Evolutionary conservation across 2,113 vertebrate species (phyloP).

Genomic region (Azemiops feae): DNA sequence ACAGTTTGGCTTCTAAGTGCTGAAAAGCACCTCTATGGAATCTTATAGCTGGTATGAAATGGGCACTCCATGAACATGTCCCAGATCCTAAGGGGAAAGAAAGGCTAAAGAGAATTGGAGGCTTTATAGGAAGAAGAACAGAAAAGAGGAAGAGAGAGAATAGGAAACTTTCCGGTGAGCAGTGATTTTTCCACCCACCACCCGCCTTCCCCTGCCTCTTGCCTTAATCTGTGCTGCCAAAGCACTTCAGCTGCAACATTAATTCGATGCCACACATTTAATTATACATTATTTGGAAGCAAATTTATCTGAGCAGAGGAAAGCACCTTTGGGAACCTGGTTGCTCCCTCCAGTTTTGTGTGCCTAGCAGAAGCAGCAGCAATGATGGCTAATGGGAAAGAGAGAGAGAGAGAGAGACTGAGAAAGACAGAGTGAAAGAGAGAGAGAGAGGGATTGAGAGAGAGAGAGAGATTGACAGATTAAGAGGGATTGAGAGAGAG

Average conservation of each 20-base stretch:
- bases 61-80: fast-evolving
- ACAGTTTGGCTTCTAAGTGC: background rate
- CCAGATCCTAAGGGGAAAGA: background rate
- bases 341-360: conserved; percentile 44
- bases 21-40: fast-evolving
- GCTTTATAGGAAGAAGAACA: conserved; percentile 39
- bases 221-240: conserved; percentile 65
- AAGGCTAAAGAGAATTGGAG: background rate
- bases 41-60: background rate
- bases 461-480: no score
- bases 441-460: no score
- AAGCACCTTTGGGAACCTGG: conserved; percentile 66
- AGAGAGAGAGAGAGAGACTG: background rate
- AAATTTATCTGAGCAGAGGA: conserved; percentile 70
- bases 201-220: conserved; percentile 40
- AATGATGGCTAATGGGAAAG: no score
- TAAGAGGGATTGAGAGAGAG: no score
- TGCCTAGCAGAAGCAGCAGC: conserved; percentile 32
- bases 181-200: conserved; percentile 63
- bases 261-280: conserved; percentile 73
- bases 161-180: conserved; percentile 50
- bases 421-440: no score
- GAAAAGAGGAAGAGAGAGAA: conserved; percentile 32
- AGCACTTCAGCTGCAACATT: conserved; percentile 71
- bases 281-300: conserved; percentile 74